Conservation (phyloP, 2,888 invertebrate genomes). For the Chymomyza fuscimana region DNA sequence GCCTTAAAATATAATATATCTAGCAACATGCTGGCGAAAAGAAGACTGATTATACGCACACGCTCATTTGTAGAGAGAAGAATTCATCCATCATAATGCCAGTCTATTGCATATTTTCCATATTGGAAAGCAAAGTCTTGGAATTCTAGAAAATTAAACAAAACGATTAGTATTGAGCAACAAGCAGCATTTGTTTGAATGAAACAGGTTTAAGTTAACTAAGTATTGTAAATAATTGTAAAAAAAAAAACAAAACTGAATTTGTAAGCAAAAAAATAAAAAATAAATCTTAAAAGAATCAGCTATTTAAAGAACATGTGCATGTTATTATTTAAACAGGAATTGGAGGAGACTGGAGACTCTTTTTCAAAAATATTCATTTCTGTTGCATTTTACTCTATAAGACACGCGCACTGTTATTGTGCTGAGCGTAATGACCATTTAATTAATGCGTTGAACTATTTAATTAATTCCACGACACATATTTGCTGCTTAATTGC, state of each 20-base stretch:
- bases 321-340: constrained; percentile 11
- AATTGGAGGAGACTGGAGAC: no score
- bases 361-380: background rate
- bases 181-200: constrained; percentile 69
- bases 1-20: constrained; percentile 64
- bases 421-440: background rate
- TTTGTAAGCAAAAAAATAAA: constrained; percentile 25
- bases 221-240: constrained; percentile 42
- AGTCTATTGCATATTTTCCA: constrained; percentile 56
- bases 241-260: constrained; percentile 21
- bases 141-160: constrained; percentile 23
- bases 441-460: no score
- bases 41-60: constrained; percentile 58
- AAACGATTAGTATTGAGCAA: constrained; percentile 67
- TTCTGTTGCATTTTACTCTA: no score
- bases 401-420: background rate
- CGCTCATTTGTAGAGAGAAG: constrained; percentile 26
- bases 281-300: constrained; percentile 44
- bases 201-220: constrained; percentile 63
- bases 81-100: constrained; percentile 29
- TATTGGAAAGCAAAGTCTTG: constrained; percentile 55
- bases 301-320: constrained; percentile 18
- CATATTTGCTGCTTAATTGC: no score
- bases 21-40: constrained; percentile 13
- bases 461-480: no score